phyloP scores from a whole-genome alignment of 2,888 invertebrate species.

The Aphodius sticticus region DNA sequence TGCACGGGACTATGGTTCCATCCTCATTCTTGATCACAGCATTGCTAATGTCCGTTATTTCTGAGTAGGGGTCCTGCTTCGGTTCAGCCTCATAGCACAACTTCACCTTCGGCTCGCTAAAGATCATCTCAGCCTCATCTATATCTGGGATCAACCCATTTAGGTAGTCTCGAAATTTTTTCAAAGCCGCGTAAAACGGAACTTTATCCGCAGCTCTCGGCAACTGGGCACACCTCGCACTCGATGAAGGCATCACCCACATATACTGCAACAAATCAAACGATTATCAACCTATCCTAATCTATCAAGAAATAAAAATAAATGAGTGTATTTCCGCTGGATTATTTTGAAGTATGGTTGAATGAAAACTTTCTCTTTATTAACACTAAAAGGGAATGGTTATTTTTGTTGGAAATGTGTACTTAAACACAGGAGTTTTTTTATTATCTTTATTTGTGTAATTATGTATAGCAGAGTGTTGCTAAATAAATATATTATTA shows the following conservation, averaged over 20 bases:
- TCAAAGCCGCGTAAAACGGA: constrained; percentile 94
- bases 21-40: constrained; percentile 66
- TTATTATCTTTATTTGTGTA: too few relatives aligned
- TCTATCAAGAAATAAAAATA: background rate
- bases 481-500: too few relatives aligned
- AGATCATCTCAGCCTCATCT: constrained; percentile 88
- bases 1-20: constrained; percentile 74
- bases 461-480: too few relatives aligned
- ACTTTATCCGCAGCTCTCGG: constrained; percentile 98
- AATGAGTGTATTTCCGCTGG: background rate
- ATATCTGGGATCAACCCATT: constrained; percentile 86
- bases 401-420: background rate
- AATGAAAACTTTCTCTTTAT: too few relatives aligned
- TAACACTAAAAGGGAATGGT: too few relatives aligned
- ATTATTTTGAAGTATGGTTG: too few relatives aligned
- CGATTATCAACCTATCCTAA: background rate
- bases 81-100: constrained; percentile 68
- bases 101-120: constrained; percentile 76
- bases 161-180: constrained; percentile 93
- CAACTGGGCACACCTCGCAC: constrained; percentile 95
- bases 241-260: constrained; percentile 99
- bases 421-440: too few relatives aligned
- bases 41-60: constrained; percentile 62
- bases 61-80: constrained; percentile 58
- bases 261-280: constrained; percentile 76